Evolutionary conservation across 2,797 vertebrate species (phyloP).

Genomic region (Podarcis siculus): DNA sequence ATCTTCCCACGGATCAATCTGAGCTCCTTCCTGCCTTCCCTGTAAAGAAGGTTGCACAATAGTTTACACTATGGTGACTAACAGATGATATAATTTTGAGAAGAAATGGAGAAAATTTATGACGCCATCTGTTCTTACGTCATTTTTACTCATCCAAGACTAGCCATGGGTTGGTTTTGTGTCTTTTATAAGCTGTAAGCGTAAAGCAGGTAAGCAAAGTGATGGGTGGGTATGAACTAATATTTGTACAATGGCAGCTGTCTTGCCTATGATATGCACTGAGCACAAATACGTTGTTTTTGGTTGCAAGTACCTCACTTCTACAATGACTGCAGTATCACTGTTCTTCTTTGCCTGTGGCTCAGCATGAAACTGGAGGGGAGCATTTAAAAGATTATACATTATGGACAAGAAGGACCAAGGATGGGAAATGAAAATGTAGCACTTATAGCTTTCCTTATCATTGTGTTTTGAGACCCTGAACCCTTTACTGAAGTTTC

Average conservation of each 20-base stretch:
- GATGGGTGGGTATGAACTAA: background rate
- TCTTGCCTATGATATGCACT: background rate
- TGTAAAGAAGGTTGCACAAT: constrained; percentile 64
- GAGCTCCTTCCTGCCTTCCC: constrained; percentile 86
- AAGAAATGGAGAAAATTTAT: background rate
- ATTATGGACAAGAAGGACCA: background rate
- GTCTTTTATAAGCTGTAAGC: background rate
- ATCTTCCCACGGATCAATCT: constrained; percentile 92
- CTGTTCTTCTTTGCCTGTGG: no score
- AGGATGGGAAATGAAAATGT: background rate
- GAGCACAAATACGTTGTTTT: background rate
- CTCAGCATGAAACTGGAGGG: constrained; percentile 3
- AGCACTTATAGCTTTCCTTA: background rate
- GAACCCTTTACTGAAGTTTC: background rate
- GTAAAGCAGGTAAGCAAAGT: no score
- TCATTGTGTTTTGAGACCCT: background rate
- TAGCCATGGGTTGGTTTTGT: background rate
- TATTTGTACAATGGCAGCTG: background rate
- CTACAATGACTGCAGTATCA: background rate
- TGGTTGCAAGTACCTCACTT: background rate
- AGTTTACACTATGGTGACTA: background rate
- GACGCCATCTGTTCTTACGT: background rate
- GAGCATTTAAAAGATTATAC: background rate
- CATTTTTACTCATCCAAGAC: background rate
- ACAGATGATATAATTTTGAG: background rate